Percentiles rank a stretch among this genome's conserved stretches.
Evolutionary conservation across 2,888 invertebrate genomes (phyloP).

Genomic region (Drosophila nigricruria): DNA sequence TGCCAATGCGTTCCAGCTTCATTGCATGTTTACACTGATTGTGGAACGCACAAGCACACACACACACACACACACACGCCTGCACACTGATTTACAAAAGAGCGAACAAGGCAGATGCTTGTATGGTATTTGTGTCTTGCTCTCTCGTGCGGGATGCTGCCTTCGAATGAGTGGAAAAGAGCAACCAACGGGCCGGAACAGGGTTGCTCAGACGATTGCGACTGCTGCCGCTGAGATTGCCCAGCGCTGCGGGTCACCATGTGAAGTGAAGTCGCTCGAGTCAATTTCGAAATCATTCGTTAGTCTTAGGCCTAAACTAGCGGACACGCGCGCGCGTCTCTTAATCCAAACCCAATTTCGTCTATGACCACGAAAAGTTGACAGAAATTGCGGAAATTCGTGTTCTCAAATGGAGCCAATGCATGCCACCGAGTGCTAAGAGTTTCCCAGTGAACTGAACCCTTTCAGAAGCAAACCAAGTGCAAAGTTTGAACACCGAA

Average conservation of each 20-base stretch:
- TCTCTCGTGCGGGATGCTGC: conserved; percentile 41
- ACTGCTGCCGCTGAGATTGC: conserved; percentile 60
- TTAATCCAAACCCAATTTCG: conserved; percentile 6
- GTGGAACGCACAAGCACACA: conserved; percentile 49
- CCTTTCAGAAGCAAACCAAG: neutral
- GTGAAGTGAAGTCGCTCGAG: conserved; percentile 63
- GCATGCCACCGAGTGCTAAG: neutral
- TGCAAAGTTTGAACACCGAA: neutral
- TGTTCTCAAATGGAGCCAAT: neutral
- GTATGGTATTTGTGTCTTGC: conserved; percentile 8
- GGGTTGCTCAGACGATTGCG: conserved; percentile 41
- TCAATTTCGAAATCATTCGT: conserved; percentile 84
- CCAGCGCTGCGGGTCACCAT: conserved; percentile 36
- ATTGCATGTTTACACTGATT: conserved; percentile 73
- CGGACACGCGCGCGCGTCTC: conserved; percentile 78
- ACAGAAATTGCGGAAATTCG: conserved; percentile 12
- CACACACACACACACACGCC: conserved; percentile 37
- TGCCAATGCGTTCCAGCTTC: conserved; percentile 81
- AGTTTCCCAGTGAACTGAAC: conserved; percentile 14
- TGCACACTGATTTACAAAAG: conserved; percentile 70
- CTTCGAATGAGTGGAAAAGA: conserved; percentile 59
- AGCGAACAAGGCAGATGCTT: conserved; percentile 34
- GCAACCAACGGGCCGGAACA: conserved; percentile 26
- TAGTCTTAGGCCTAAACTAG: conserved; percentile 84
- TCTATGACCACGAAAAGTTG: conserved; percentile 23